Conservation (phyloP, 2,888 invertebrate genomes). For the Drosophila vallismaia region DNA sequence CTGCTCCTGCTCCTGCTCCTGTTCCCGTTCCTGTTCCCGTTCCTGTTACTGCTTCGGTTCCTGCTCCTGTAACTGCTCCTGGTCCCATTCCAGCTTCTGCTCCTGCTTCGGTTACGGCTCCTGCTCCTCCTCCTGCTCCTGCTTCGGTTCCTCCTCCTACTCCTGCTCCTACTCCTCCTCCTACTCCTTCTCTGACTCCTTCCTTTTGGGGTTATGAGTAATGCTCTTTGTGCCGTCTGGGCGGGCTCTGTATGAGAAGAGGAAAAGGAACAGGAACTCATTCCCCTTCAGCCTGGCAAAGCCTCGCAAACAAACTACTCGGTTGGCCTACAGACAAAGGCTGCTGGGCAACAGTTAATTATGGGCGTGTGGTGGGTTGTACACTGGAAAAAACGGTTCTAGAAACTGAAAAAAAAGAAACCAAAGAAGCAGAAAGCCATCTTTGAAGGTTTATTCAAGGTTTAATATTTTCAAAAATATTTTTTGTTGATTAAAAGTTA, state of each 20-base stretch:
- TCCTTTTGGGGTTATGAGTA: conserved; percentile 18
- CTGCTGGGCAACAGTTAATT: conserved; percentile 16
- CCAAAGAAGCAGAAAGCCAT: too few relatives aligned
- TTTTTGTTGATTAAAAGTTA: too few relatives aligned
- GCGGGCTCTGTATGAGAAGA: background rate
- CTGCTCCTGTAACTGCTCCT: too few relatives aligned
- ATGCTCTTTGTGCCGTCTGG: conserved; percentile 17
- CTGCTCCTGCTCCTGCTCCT: background rate
- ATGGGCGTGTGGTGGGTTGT: background rate
- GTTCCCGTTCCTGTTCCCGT: background rate
- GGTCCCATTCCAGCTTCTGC: too few relatives aligned
- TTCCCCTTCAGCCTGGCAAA: conserved; percentile 5
- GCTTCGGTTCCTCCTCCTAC: too few relatives aligned
- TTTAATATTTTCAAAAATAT: too few relatives aligned
- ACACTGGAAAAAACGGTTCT: background rate
- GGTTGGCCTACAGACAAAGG: background rate
- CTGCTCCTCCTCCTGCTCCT: background rate
- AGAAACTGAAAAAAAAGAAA: too few relatives aligned
- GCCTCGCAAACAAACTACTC: background rate
- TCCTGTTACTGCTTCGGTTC: background rate
- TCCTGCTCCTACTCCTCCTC: background rate
- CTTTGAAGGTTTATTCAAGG: too few relatives aligned
- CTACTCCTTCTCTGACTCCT: background rate
- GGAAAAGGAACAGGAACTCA: background rate
- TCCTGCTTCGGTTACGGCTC: too few relatives aligned